Base-by-base conservation (phyloP, 2,888 invertebrate species). In the Nemoura dubitans region DNA sequence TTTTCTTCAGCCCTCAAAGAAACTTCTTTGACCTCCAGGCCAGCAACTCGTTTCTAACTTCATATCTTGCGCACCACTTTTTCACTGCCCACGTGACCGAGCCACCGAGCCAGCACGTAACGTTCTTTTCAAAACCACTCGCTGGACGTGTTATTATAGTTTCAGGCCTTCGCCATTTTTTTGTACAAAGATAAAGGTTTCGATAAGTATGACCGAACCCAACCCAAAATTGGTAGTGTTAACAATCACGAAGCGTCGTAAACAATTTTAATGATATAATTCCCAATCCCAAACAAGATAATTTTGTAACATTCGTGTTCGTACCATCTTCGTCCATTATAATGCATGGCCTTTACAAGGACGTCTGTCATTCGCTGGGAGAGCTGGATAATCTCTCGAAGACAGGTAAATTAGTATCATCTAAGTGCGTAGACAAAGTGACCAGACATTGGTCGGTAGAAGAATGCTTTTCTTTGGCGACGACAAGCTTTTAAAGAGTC, bases 181-280 rank as follows among this genome's bases (percentile, higher is more conserved):
- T 59, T 59, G n/a, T n/a, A 59, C 2, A 59, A 21, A 59, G 59
- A 59, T 59, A 59, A 59, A 59, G 59, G 59, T 59, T 21, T 59
- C 59, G 59, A 59, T 59, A 59, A 36, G 14, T 59, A 59, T 10
- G 59, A 59, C 3, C 21, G 21, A 59, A 59, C 10, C 10, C 59
- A 59, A 59, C 10, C 59, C 59, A 59, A 59, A 59, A 59, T 59
- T 59, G 59, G 59, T 59, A 59, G 59, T 59, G 59, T 59, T 59
- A 59, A 59, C 59, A 59, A 21, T 59, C 59, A 59, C 59, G 59
- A 7, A 59, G 16, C 59, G 59, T 59, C 59, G 59, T 59, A 59
- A 59, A 59, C 59, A 59, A 59, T 59, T 59, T 59, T 59, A 59
- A 59, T 59, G 59, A 59, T 59, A 59, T 59, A 59, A 59, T 59